Conservation (phyloP, 1,140 invertebrate genomes). For the Drosophila tsacasi region DNA sequence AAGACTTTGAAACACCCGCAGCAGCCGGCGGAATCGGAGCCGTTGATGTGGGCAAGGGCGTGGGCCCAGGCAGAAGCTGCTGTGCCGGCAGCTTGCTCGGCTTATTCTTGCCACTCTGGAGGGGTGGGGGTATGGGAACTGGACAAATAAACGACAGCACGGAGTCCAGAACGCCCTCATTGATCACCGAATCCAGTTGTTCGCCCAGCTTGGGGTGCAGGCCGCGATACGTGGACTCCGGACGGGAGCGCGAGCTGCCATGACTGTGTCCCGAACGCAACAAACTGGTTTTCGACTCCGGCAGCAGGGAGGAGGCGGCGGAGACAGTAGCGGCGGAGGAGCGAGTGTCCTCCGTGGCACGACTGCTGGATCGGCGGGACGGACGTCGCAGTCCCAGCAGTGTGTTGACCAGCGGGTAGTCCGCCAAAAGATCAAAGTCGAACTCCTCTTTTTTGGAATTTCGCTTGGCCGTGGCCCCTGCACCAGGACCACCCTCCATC, state of each 20-base stretch:
- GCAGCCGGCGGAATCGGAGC: constrained; percentile 1
- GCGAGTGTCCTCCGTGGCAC: constrained; percentile 29
- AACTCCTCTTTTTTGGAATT: constrained; percentile 64
- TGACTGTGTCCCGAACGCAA: constrained; percentile 47
- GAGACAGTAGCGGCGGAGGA: neutral
- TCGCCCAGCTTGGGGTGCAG: constrained; percentile 76
- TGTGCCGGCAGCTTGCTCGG: constrained; percentile 35
- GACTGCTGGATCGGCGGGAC: constrained; percentile 22
- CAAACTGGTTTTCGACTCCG: constrained; percentile 22
- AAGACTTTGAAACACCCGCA: constrained; percentile 22
- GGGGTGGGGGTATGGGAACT: constrained; percentile 50
- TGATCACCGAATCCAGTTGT: constrained; percentile 87
- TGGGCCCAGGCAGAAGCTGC: constrained; percentile 28
- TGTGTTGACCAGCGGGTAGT: constrained; percentile 71
- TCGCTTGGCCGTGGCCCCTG: constrained; percentile 31
- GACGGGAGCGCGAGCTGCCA: constrained; percentile 17
- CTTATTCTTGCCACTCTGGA: constrained; percentile 25
- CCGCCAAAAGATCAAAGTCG: constrained; percentile 70
- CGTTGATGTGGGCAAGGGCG: neutral
- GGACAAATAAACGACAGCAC: constrained; percentile 89
- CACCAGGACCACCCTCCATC: constrained; percentile 32
- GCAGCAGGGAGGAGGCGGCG: constrained; percentile 10
- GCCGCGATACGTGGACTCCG: constrained; percentile 47
- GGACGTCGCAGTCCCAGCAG: constrained; percentile 51
- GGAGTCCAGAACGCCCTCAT: constrained; percentile 92